These are phyloP conservation scores for Phrynosoma blainvillii DNA, from an alignment of 2,113 vertebrate species.

Conservation along the genomic window DNA sequence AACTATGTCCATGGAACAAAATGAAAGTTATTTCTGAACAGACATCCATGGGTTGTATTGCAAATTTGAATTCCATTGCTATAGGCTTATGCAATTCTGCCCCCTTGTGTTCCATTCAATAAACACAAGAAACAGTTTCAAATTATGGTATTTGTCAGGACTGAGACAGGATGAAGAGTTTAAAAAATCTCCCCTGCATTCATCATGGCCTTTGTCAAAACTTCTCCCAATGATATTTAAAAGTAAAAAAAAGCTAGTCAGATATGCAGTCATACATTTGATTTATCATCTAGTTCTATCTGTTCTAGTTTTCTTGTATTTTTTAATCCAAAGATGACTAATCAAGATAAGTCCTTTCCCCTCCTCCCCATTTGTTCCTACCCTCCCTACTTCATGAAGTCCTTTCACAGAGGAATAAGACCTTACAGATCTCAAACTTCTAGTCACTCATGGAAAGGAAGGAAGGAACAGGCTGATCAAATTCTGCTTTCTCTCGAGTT, in stretches of 20 bases:
- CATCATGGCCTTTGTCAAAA: not conserved
- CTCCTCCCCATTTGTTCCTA: not conserved
- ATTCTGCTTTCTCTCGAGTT: not conserved
- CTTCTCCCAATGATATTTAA: not conserved
- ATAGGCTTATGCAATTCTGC: conserved; percentile 3
- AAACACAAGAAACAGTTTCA: not conserved
- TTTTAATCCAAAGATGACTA: not conserved
- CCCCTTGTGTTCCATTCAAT: conserved; percentile 39
- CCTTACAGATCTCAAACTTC: not conserved
- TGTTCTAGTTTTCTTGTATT: not conserved
- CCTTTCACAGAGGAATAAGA: not conserved
- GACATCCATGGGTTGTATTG: not conserved
- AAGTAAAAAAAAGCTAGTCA: no score
- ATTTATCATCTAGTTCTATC: not conserved
- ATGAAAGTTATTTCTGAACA: not conserved
- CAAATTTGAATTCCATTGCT: not conserved
- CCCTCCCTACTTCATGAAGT: not conserved
- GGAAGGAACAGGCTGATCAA: not conserved
- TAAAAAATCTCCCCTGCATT: not conserved
- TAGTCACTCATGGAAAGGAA: not conserved
- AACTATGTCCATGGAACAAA: not conserved
- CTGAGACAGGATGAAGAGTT: not conserved
- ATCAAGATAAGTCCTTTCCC: not conserved
- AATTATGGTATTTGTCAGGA: not conserved
- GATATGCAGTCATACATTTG: not conserved